These are phyloP conservation scores for Polydrusus pterygomalis DNA, from an alignment of 2,888 invertebrate species.

Conservation along the genomic window DNA sequence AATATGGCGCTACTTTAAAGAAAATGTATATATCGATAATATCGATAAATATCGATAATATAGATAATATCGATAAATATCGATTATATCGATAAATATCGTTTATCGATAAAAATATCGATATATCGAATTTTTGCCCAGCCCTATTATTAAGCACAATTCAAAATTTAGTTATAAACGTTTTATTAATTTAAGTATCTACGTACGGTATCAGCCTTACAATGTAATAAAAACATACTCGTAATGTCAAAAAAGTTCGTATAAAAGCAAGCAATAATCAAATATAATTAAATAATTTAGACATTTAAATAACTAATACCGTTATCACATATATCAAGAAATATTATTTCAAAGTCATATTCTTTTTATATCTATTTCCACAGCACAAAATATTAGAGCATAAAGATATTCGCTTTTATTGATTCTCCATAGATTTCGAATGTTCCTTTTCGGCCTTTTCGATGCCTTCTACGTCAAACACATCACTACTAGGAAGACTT, in stretches of 20 bases:
- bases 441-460: conserved; percentile 43
- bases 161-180: neutral
- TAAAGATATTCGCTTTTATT: neutral
- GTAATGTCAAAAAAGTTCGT: conserved; percentile 26
- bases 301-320: conserved; percentile 11
- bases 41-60: too few species aligned
- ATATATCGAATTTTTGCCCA: too few species aligned
- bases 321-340: conserved; percentile 30
- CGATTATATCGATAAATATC: too few species aligned
- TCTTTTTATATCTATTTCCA: conserved; percentile 16
- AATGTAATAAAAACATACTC: neutral
- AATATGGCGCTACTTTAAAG: too few species aligned
- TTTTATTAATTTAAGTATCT: conserved; percentile 22
- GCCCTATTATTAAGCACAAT: neutral
- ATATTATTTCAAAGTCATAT: conserved; percentile 19
- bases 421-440: neutral
- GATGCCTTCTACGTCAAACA: conserved; percentile 55
- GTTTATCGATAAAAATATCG: too few species aligned
- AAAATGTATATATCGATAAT: too few species aligned
- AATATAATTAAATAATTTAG: conserved; percentile 32
- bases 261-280: conserved; percentile 29
- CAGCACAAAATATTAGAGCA: conserved; percentile 29
- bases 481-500: conserved; percentile 44
- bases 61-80: too few species aligned
- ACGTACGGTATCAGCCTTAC: conserved; percentile 17